Conservation (phyloP, 2,113 vertebrate species). For the Salminus brasiliensis region DNA sequence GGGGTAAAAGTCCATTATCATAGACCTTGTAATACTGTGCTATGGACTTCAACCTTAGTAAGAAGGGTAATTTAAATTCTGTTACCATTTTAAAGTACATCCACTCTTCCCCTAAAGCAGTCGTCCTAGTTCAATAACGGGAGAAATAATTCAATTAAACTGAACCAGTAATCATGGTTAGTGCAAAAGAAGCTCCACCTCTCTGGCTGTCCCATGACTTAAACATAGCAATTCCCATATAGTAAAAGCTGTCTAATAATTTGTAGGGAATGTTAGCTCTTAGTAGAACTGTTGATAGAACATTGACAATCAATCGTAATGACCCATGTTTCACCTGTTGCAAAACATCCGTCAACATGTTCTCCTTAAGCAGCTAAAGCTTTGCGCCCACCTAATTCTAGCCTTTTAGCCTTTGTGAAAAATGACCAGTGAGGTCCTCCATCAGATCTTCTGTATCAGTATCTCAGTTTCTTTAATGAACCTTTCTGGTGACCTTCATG, state of each 20-base stretch:
- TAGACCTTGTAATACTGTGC: no score
- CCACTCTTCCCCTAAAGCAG: neutral
- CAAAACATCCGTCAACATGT: neutral
- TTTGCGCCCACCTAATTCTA: neutral
- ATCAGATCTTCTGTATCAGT: slow-evolving; percentile 71
- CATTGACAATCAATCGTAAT: neutral
- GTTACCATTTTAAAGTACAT: no score
- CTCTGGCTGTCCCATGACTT: neutral
- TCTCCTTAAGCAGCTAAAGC: neutral
- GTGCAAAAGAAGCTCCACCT: neutral
- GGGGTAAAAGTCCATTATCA: no score
- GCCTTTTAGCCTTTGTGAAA: slow-evolving; percentile 57
- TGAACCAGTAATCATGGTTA: neutral
- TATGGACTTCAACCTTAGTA: no score
- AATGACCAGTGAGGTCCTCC: slow-evolving; percentile 70
- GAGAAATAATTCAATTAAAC: neutral
- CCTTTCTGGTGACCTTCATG: slow-evolving; percentile 72
- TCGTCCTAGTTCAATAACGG: neutral
- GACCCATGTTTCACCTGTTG: neutral
- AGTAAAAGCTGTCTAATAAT: neutral
- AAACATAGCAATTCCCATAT: neutral
- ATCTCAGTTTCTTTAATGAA: slow-evolving; percentile 74
- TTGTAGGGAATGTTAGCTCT: neutral
- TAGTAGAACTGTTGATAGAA: neutral
- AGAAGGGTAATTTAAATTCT: no score